Evolutionary conservation across 2,797 vertebrate genomes (phyloP), one percentile per base, ranked within the genome.

Genomic region (Tamandua tetradactyla): DNA sequence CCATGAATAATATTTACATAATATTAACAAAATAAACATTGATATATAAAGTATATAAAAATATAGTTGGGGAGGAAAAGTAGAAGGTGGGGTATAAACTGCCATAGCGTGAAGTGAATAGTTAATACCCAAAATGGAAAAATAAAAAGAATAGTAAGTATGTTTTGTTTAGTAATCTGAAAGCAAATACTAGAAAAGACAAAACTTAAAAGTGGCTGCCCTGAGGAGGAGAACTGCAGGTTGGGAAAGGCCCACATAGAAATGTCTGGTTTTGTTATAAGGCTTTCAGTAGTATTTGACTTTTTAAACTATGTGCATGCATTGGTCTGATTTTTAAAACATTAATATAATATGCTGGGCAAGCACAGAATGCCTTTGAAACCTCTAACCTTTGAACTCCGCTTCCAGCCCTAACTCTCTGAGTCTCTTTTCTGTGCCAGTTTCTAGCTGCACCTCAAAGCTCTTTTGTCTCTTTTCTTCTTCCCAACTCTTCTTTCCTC

Each of bases 1-100:
- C 13, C 62, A 82, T 82, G 49, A 78, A 37, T 69, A 69, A 91
- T 71, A 75, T 81, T 75, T 83, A 35, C 75, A 80, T 81, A 95
- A 80, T 59, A 23, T 37, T 52, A 80, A 75, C 80, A 71, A 59
- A 13, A 10, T 68, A 68, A 69, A 69, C 44, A 87, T 81, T 40
- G 74, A 86, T 82, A 82, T n/a, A 49, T 74, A 89, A 92, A 78
- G 78, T 3, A 37, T 23, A 64, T 20, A 66, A 85, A 84, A 44
- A 35, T n/a, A 20, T 78, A 52, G 3, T 75, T 22, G 30, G 20
- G 25, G n/a, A 71, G 68, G 14, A 37, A 69, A 44, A 62, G 8
- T 13, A 4, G 49, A 62, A n/a, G 6, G 23, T 72, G 2, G 37
- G 32, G 14, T 47, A 32, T 52, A 59, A 44, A 71, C 22, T 89